Conservation (phyloP, 2,888 invertebrate species). For the Micoletzkya japonica region DNA sequence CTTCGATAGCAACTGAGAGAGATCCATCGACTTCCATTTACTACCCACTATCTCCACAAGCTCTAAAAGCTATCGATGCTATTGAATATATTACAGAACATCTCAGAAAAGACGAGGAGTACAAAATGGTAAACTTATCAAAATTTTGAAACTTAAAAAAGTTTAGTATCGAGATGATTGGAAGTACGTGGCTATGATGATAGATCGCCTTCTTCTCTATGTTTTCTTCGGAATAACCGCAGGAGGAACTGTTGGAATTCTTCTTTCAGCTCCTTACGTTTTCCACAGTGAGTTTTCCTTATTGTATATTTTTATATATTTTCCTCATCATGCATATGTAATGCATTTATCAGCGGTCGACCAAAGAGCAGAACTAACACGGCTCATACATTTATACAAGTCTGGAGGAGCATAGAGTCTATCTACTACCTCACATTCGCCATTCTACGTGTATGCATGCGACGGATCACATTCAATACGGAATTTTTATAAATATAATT, state of each 20-base stretch:
- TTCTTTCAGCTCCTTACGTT: slow-evolving; percentile 67
- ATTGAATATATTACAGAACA: slow-evolving; percentile 59
- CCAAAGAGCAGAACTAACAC: slow-evolving; percentile 35
- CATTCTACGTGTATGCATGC: too few relatives aligned
- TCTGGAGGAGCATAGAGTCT: slow-evolving; percentile 30
- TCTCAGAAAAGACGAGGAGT: slow-evolving; percentile 54
- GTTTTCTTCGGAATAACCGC: slow-evolving; percentile 67
- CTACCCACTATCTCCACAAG: slow-evolving; percentile 42
- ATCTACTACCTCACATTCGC: background rate
- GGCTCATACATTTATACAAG: slow-evolving; percentile 44
- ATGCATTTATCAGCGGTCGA: slow-evolving; percentile 71
- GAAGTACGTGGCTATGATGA: slow-evolving; percentile 69
- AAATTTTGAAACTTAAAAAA: background rate
- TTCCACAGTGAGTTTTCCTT: slow-evolving; percentile 65
- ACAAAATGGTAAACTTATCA: slow-evolving; percentile 51
- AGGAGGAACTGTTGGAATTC: slow-evolving; percentile 65
- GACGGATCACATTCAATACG: too few relatives aligned
- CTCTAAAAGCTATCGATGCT: slow-evolving; percentile 41
- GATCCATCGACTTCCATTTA: slow-evolving; percentile 38
- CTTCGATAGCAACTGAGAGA: background rate
- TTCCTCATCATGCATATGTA: too few relatives aligned
- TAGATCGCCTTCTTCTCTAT: slow-evolving; percentile 67
- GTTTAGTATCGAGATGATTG: slow-evolving; percentile 67
- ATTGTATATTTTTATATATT: too few relatives aligned
- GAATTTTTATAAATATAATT: too few relatives aligned